Evolutionary conservation across 2,888 invertebrate genomes (phyloP).

Genomic region (Diarsia rubi): DNA sequence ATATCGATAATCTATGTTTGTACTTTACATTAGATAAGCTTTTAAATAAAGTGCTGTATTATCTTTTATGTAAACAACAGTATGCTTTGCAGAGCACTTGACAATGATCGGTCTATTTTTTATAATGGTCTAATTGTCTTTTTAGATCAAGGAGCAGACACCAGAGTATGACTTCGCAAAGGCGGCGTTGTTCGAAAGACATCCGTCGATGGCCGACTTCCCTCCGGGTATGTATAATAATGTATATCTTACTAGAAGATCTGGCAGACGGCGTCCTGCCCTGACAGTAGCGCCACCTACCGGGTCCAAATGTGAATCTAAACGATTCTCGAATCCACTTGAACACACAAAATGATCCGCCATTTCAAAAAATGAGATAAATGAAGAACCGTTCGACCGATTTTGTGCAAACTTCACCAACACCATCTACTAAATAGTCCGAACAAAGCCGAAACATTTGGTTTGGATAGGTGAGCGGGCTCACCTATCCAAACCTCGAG

Average conservation of each 20-base stretch:
- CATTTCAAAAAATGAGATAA: too few relatives aligned
- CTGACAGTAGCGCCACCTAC: too few relatives aligned
- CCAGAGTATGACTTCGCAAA: conserved; percentile 91
- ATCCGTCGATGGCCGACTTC: conserved; percentile 93
- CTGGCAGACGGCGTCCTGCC: too few relatives aligned
- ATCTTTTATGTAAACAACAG: conserved; percentile 20
- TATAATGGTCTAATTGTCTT: conserved; percentile 52
- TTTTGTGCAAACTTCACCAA: too few relatives aligned
- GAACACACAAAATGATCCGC: too few relatives aligned
- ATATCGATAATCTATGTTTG: conserved; percentile 9
- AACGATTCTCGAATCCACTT: too few relatives aligned
- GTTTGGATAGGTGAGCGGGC: too few relatives aligned
- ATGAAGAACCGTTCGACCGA: too few relatives aligned
- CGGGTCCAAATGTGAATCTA: too few relatives aligned
- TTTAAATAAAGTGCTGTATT: conserved; percentile 6
- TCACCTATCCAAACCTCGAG: too few relatives aligned
- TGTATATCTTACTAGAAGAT: neutral
- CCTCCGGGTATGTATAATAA: conserved; percentile 88
- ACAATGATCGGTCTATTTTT: conserved; percentile 19
- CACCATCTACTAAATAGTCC: too few relatives aligned
- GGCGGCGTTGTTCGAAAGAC: conserved; percentile 92
- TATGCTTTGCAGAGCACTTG: conserved; percentile 5
- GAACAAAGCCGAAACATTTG: too few relatives aligned
- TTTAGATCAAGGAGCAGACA: conserved; percentile 89
- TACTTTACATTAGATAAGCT: conserved; percentile 22